phyloP scores from a whole-genome alignment of 2,797 vertebrate genomes.

The Cichlasoma orientale region DNA sequence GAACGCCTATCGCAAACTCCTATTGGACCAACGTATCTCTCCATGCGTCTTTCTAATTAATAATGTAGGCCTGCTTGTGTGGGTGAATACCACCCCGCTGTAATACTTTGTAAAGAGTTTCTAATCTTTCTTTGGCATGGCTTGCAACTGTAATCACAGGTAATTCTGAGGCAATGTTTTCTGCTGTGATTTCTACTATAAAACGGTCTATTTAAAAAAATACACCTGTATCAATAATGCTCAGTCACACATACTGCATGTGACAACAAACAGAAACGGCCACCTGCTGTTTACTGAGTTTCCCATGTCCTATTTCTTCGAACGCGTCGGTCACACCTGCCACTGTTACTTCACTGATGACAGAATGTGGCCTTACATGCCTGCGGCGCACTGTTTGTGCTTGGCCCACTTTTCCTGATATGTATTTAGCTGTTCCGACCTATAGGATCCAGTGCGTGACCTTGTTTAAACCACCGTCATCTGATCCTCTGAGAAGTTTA shows the following conservation, averaged over 20 bases:
- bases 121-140: not conserved
- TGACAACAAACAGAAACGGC: constrained; percentile 33
- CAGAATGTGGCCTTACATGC: constrained; percentile 27
- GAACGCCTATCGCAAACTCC: not conserved
- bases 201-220: constrained; percentile 5
- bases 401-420: not conserved
- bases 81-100: too few relatives aligned
- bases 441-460: constrained; percentile 11
- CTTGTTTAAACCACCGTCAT: constrained; percentile 23
- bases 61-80: not conserved
- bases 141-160: not conserved
- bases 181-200: not conserved
- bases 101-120: not conserved
- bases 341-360: constrained; percentile 35
- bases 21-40: constrained; percentile 38
- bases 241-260: not conserved
- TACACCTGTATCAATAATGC: constrained; percentile 58
- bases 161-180: not conserved
- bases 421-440: constrained; percentile 17
- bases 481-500: constrained; percentile 8
- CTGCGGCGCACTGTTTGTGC: not conserved
- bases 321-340: constrained; percentile 39
- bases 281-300: constrained; percentile 30
- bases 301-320: constrained; percentile 12
- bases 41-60: not conserved